Base-by-base conservation (phyloP, 2,797 vertebrate genomes). In the Spheniscus humboldti region DNA sequence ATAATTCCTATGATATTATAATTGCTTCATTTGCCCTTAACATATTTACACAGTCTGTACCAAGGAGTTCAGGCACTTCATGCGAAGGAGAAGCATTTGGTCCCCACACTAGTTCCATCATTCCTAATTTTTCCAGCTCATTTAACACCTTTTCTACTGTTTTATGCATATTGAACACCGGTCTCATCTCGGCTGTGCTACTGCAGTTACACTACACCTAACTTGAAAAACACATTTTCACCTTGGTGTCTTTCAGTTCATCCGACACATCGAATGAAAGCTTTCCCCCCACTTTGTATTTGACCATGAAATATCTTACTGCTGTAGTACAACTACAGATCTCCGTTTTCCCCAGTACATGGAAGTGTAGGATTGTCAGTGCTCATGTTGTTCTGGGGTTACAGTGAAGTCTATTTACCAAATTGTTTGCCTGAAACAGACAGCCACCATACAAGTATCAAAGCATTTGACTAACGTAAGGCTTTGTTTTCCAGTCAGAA, bases 401-500 rank as follows among this genome's bases (percentile, higher is more conserved):
- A 90, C 62, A 91, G 64, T 72, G 68, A 86, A 94, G 41, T 37
- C 64, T 45, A 4, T 93, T 95, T 88, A 94, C 91, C 66, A 89
- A 79, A 18, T 7, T 20, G 27, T 62, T 30, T 17, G 25, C n/a
- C 75, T 52, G 33, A 73, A 86, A 67, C 22, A 67, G 35, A 18
- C 5, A 31, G 41, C 14, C 16, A 66, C 39, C 18, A 31, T 23
- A 11, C 3, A 24, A 6, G 6, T 57, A 57, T 69, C 20, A 73
- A 52, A 69, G 56, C 39, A 66, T 53, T 80, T 96, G 94, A 83
- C 86, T 82, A 64, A 83, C 31, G 27, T 23, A 56, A 95, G 67
- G 62, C 80, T 90, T 78, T 80, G 39, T 90, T 96, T 96, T 94
- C 90, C 79, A 94, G 83, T 90, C 60, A 97, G 90, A 94, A 97